A percentile compares a stretch with the other conserved stretches of the same genome.
Evolutionary conservation across 2,888 invertebrate species (phyloP).

Genomic region (Euplagia quadripunctaria): DNA sequence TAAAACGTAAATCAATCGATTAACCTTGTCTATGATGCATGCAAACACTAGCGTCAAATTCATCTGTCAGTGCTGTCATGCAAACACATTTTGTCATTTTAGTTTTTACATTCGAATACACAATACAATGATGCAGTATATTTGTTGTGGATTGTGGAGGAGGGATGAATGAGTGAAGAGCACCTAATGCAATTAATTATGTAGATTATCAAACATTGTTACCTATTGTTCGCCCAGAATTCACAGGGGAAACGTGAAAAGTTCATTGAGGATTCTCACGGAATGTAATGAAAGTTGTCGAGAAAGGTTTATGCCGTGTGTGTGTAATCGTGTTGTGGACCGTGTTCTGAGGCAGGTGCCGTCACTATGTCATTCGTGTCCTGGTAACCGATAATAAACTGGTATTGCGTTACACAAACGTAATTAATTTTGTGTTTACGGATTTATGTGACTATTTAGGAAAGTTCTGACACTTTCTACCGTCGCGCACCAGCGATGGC

Average conservation of each 20-base stretch:
- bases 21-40: slow-evolving; percentile 10
- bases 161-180: slow-evolving; percentile 64
- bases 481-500: slow-evolving; percentile 70
- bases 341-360: slow-evolving; percentile 45
- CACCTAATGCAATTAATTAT: slow-evolving; percentile 70
- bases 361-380: slow-evolving; percentile 53
- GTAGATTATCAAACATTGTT: slow-evolving; percentile 75
- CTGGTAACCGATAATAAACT: slow-evolving; percentile 57
- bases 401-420: slow-evolving; percentile 54
- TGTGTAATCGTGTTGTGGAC: slow-evolving; percentile 35
- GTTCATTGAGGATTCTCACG: slow-evolving; percentile 73
- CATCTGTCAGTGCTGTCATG: slow-evolving; percentile 34
- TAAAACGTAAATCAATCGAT: slow-evolving; percentile 1
- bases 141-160: slow-evolving; percentile 53
- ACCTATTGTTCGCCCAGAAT: slow-evolving; percentile 74
- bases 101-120: slow-evolving; percentile 1
- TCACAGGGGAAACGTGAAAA: slow-evolving; percentile 78
- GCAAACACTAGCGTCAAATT: slow-evolving; percentile 23
- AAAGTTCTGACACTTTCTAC: slow-evolving; percentile 56
- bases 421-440: slow-evolving; percentile 44
- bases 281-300: slow-evolving; percentile 78
- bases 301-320: slow-evolving; percentile 51
- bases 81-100: slow-evolving; percentile 15
- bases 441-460: slow-evolving; percentile 51
- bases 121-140: slow-evolving; percentile 13